These are phyloP conservation scores for Coilia nasus DNA, from an alignment of 2,797 vertebrate genomes.

Conservation along the genomic window DNA sequence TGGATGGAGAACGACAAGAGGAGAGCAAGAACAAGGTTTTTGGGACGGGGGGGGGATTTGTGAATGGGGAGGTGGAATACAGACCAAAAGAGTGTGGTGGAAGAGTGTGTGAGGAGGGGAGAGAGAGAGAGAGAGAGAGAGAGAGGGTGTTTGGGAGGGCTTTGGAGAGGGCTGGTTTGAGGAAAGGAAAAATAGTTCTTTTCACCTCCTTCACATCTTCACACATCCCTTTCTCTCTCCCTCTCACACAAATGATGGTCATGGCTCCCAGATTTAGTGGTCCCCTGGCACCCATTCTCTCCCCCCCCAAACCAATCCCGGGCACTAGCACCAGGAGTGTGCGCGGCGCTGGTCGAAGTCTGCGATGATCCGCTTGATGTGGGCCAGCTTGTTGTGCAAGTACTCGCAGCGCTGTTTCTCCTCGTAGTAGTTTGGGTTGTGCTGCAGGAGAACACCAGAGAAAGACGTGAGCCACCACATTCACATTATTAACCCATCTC, in stretches of 20 bases:
- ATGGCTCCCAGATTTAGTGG: constrained; percentile 53
- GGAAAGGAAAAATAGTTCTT: constrained; percentile 58
- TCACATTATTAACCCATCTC: not conserved
- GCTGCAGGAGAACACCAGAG: constrained; percentile 61
- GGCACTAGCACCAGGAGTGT: constrained; percentile 74
- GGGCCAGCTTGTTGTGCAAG: constrained; percentile 90
- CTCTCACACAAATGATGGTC: constrained; percentile 58
- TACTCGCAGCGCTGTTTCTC: constrained; percentile 89
- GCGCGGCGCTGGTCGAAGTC: constrained; percentile 87
- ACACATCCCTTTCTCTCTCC: constrained; percentile 43
- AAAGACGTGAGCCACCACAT: not conserved
- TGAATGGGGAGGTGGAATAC: not conserved
- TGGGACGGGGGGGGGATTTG: not conserved
- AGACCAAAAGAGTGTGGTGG: constrained; percentile 4
- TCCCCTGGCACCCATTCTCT: not conserved
- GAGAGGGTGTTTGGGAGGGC: constrained; percentile 52
- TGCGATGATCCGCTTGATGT: constrained; percentile 88
- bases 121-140: constrained; percentile 49
- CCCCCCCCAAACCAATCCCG: not conserved
- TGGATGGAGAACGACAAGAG: constrained; percentile 49
- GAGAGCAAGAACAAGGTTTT: constrained; percentile 45
- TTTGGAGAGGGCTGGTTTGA: constrained; percentile 44
- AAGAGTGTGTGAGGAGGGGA: constrained; percentile 60
- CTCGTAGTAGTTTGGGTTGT: constrained; percentile 83
- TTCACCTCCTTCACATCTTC: not conserved